Conservation (phyloP, 2,113 vertebrate species). For the Hoplias malabaricus region DNA sequence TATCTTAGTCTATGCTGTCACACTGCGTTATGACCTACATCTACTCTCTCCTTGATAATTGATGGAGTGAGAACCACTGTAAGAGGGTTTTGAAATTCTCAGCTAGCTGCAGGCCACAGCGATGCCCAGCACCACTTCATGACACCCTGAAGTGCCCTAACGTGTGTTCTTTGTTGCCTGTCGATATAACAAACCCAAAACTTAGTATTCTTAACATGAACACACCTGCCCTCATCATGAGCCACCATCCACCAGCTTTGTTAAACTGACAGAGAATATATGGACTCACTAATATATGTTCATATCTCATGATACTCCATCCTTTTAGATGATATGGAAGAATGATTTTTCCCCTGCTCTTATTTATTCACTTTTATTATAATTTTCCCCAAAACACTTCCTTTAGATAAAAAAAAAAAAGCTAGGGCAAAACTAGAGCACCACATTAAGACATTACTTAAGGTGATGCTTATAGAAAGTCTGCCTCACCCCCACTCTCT, state of each 20-base stretch:
- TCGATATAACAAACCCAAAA: neutral
- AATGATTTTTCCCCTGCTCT: neutral
- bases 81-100: constrained; percentile 8
- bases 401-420: constrained; percentile 38
- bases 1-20: constrained; percentile 8
- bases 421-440: constrained; percentile 28
- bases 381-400: constrained; percentile 17
- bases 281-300: neutral
- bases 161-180: neutral
- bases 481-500: neutral
- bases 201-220: neutral
- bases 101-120: neutral
- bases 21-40: constrained; percentile 5
- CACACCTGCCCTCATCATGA: neutral
- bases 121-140: neutral
- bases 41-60: constrained; percentile 1
- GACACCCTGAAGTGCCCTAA: neutral
- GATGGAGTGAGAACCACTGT: neutral
- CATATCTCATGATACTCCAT: neutral
- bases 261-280: neutral
- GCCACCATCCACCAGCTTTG: neutral
- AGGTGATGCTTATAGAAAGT: constrained; percentile 29
- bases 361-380: constrained; percentile 9
- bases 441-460: constrained; percentile 38
- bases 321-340: neutral